Evolutionary conservation across 1,140 invertebrate species (phyloP).

Genomic region (Choristoneura fumiferana): DNA sequence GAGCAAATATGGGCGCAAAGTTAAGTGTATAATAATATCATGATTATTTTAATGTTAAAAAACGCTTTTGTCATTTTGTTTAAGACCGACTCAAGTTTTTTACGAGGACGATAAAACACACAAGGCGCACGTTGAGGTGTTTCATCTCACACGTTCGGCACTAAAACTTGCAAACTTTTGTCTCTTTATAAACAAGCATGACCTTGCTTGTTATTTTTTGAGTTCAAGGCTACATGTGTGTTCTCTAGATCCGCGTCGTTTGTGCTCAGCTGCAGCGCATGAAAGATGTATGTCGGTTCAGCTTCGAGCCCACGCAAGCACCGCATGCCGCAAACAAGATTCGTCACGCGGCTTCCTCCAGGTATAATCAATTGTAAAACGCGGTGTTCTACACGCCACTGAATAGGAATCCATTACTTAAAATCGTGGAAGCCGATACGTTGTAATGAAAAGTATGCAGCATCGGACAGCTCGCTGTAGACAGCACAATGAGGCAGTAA

Average conservation of each 20-base stretch:
- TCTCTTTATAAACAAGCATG: neutral
- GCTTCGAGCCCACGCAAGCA: no score
- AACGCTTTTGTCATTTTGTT: no score
- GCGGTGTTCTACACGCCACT: neutral
- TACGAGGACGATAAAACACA: no score
- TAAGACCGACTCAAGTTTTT: no score
- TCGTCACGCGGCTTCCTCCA: neutral
- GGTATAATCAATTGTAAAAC: neutral
- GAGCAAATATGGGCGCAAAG: no score
- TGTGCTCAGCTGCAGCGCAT: slow-evolving; percentile 1
- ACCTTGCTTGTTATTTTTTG: neutral
- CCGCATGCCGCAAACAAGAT: neutral
- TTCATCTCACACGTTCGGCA: no score
- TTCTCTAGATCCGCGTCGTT: neutral
- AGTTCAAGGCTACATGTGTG: neutral
- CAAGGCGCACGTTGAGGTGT: no score
- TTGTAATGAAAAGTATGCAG: slow-evolving; percentile 15
- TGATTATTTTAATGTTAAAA: no score
- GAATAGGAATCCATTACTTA: no score
- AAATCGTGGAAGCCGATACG: neutral
- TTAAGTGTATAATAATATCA: no score
- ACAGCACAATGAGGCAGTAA: slow-evolving; percentile 32
- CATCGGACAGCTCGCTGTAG: slow-evolving; percentile 16
- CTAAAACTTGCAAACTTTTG: no score
- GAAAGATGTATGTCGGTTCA: neutral